Percentiles rank a stretch among this genome's conserved stretches.
Conservation (phyloP, 2,113 vertebrate genomes). For the Argyrosomus japonicus region DNA sequence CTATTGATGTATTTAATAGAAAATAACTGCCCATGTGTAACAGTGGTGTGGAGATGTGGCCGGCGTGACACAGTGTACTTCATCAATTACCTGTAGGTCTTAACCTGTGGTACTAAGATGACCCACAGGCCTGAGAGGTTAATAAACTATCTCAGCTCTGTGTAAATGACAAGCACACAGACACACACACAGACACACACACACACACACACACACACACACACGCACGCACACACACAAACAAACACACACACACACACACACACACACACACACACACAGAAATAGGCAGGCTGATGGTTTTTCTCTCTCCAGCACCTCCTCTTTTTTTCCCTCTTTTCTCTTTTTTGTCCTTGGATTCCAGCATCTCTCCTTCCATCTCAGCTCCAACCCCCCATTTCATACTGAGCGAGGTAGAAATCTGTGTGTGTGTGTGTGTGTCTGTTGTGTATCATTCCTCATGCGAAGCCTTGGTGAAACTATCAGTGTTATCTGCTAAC, state of each 20-base stretch:
- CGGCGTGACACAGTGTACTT: constrained; percentile 47
- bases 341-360: constrained; percentile 64
- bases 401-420: constrained; percentile 32
- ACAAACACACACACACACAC: neutral
- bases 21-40: neutral
- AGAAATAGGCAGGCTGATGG: constrained; percentile 64
- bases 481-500: constrained; percentile 83
- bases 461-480: constrained; percentile 74
- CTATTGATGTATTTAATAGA: constrained; percentile 12
- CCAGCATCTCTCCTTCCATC: constrained; percentile 57
- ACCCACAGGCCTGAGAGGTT: constrained; percentile 68
- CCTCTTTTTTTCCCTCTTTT: constrained; percentile 49
- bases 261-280: constrained; percentile 10
- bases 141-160: constrained; percentile 71
- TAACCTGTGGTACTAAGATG: constrained; percentile 51
- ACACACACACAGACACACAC: constrained; percentile 3
- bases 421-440: constrained; percentile 50
- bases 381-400: constrained; percentile 51
- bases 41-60: constrained; percentile 32
- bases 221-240: neutral
- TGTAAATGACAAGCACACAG: constrained; percentile 51
- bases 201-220: constrained; percentile 23
- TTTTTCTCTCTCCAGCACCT: constrained; percentile 47
- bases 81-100: constrained; percentile 70
- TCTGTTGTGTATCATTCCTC: constrained; percentile 74